These are phyloP conservation scores for Drymonia ruficornis DNA, from an alignment of 2,888 invertebrate species.

Conservation along the genomic window DNA sequence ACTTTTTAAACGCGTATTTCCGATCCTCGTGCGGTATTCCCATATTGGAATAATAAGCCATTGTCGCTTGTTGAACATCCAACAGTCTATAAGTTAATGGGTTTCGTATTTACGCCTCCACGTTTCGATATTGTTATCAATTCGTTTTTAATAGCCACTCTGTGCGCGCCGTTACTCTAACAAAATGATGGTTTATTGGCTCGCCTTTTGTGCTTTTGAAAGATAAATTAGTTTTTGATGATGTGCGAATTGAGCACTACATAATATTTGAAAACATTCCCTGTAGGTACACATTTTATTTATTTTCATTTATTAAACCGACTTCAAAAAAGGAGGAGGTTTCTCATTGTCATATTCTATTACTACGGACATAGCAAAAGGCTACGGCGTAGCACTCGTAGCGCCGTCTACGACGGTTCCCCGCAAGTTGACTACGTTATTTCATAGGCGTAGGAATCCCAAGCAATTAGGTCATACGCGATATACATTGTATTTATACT, in stretches of 20 bases:
- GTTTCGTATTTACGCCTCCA: not conserved
- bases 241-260: not conserved
- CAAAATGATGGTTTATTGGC: not conserved
- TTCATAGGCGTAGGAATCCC: no score
- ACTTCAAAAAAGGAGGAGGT: no score
- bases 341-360: no score
- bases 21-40: not conserved
- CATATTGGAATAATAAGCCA: not conserved
- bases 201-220: not conserved
- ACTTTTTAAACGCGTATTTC: no score
- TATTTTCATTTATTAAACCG: no score
- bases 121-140: slow-evolving; percentile 1
- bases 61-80: not conserved
- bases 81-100: slow-evolving; percentile 2
- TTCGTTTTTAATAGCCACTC: slow-evolving; percentile 2
- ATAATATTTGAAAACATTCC: no score
- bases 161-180: not conserved
- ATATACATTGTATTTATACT: no score
- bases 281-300: no score
- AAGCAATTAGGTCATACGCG: not conserved
- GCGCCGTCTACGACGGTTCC: not conserved
- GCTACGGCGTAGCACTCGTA: slow-evolving; percentile 2
- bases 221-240: no score
- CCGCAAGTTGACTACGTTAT: no score
- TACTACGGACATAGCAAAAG: not conserved